These are phyloP conservation scores for Venustaconcha ellipsiformis DNA, from an alignment of 1,140 invertebrate species.

Conservation along the genomic window DNA sequence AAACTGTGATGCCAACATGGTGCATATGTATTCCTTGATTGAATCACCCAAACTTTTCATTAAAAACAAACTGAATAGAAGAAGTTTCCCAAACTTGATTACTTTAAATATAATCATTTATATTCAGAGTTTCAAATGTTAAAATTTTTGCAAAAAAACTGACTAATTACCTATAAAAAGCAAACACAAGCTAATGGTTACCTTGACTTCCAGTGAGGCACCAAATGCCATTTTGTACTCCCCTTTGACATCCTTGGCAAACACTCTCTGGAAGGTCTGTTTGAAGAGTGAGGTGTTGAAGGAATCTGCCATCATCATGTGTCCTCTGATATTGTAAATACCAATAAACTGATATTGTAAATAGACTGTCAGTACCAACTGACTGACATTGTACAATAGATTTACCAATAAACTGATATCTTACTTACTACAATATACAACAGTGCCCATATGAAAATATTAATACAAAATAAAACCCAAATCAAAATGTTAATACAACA, in stretches of 20 bases:
- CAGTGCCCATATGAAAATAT: too few species aligned
- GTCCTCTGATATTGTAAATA: conserved; percentile 78
- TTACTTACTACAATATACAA: too few species aligned
- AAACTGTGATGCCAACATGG: too few species aligned
- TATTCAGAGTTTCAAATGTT: background rate
- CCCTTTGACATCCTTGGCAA: conserved; percentile 90
- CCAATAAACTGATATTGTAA: conserved; percentile 71
- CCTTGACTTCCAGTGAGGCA: conserved; percentile 95
- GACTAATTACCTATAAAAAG: background rate
- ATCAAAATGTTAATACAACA: too few species aligned
- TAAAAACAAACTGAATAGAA: too few species aligned
- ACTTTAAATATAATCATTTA: background rate
- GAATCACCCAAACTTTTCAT: too few species aligned
- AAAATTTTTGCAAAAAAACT: background rate
- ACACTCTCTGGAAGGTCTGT: conserved; percentile 98
- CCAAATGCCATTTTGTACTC: conserved; percentile 99
- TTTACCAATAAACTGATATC: background rate
- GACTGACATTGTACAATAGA: conserved; percentile 71
- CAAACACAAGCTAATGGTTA: conserved; percentile 34
- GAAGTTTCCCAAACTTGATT: background rate
- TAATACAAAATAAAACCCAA: too few species aligned
- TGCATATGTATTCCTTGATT: too few species aligned
- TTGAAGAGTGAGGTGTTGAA: conserved; percentile 99
- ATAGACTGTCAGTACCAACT: background rate
- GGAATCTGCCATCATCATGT: conserved; percentile 99